Percentiles rank a stretch among this genome's conserved stretches.
Evolutionary conservation across 2,797 vertebrate species (phyloP).

Genomic region (Zenarchopterus dispar): DNA sequence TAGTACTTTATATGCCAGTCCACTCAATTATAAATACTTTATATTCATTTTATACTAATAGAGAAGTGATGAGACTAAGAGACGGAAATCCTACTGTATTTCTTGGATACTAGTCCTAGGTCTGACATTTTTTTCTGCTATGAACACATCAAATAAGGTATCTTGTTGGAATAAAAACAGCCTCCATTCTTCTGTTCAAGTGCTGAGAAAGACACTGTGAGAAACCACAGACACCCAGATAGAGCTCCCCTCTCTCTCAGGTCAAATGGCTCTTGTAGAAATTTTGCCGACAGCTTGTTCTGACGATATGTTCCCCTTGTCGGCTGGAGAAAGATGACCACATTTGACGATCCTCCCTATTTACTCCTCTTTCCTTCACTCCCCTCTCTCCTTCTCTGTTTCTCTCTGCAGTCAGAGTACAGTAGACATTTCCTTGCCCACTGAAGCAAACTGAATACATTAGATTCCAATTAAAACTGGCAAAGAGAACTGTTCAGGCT

Average conservation of each 20-base stretch:
- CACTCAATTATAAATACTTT: no score
- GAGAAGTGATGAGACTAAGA: neutral
- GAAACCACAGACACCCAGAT: neutral
- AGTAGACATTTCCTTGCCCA: slow-evolving; percentile 70
- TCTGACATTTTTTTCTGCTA: slow-evolving; percentile 10
- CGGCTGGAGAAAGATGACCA: slow-evolving; percentile 50
- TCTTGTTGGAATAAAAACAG: slow-evolving; percentile 10
- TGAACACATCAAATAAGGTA: neutral
- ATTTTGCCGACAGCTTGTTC: slow-evolving; percentile 58
- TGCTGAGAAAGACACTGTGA: slow-evolving; percentile 7
- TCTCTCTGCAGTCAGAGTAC: slow-evolving; percentile 44
- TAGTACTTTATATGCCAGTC: no score
- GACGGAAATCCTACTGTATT: neutral
- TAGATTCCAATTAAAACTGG: slow-evolving; percentile 80
- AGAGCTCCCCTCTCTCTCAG: slow-evolving; percentile 25
- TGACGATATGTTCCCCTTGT: slow-evolving; percentile 33
- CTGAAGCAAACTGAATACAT: slow-evolving; percentile 78
- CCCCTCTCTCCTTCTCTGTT: neutral
- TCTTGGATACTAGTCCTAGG: slow-evolving; percentile 6
- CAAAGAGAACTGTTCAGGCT: slow-evolving; percentile 62
- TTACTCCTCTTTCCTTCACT: slow-evolving; percentile 27
- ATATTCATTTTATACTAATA: no score
- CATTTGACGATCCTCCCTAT: slow-evolving; percentile 48
- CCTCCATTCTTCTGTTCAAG: slow-evolving; percentile 14
- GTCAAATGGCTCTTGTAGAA: slow-evolving; percentile 64